Conservation (phyloP, 1,140 invertebrate genomes). For the Cotesia glomerata region DNA sequence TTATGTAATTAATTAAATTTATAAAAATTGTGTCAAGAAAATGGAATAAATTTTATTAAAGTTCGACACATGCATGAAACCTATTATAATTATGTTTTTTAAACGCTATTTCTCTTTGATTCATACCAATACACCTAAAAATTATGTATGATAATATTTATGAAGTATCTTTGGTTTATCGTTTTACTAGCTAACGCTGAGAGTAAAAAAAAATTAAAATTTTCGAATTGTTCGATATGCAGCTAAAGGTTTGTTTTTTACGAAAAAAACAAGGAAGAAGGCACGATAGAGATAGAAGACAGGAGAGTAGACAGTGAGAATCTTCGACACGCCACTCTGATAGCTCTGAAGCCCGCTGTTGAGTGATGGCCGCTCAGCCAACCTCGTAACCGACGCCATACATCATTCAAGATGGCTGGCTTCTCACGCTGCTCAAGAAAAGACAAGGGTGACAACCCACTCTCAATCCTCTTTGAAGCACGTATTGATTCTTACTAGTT, state of each 20-base stretch:
- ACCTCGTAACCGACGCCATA: constrained; percentile 64
- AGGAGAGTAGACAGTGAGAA: constrained; percentile 16
- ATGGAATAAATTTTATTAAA: too few species aligned
- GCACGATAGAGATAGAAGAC: neutral
- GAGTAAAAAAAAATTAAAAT: constrained; percentile 33
- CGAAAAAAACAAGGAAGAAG: neutral
- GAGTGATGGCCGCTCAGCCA: constrained; percentile 64
- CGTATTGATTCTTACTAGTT: constrained; percentile 40
- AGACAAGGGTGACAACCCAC: constrained; percentile 55
- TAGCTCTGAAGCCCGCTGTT: constrained; percentile 36
- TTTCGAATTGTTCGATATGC: constrained; percentile 14
- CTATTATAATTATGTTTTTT: too few species aligned
- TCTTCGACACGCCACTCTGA: constrained; percentile 24
- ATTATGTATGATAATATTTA: neutral
- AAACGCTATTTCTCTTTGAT: too few species aligned
- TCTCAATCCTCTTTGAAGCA: constrained; percentile 41
- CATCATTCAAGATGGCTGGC: constrained; percentile 66
- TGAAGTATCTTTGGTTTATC: neutral
- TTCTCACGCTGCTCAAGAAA: constrained; percentile 48
- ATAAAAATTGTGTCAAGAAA: too few species aligned
- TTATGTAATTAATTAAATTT: too few species aligned
- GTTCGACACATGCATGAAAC: too few species aligned
- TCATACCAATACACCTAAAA: too few species aligned
- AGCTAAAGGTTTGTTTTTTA: neutral
- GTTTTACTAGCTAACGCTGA: neutral